phyloP scores from a whole-genome alignment of 2,113 vertebrate genomes.

The Propithecus coquereli region DNA sequence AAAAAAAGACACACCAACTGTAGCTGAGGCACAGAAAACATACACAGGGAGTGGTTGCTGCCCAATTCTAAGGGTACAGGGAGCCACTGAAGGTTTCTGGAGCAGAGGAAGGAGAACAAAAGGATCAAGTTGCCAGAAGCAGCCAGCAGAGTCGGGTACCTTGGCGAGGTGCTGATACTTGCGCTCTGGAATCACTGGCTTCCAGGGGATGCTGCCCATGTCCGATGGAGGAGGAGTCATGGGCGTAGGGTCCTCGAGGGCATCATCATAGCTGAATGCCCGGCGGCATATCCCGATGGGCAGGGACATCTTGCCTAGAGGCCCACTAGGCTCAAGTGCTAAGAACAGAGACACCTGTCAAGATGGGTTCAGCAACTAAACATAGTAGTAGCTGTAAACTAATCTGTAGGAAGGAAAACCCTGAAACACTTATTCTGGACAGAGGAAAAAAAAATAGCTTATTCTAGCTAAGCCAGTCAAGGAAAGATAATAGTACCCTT shows the following conservation, averaged over 20 bases:
- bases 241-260: slow-evolving; percentile 86
- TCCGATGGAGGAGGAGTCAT: slow-evolving; percentile 92
- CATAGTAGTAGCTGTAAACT: neutral
- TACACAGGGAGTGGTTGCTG: neutral
- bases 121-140: neutral
- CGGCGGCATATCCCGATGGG: slow-evolving; percentile 86
- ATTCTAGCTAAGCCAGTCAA: neutral
- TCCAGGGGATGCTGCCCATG: slow-evolving; percentile 87
- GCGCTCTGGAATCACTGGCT: slow-evolving; percentile 91
- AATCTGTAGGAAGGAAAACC: neutral
- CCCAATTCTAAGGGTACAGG: neutral
- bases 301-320: slow-evolving; percentile 85
- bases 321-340: slow-evolving; percentile 84
- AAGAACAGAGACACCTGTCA: slow-evolving; percentile 77
- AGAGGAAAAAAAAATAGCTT: neutral
- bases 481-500: neutral
- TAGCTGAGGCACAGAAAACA: neutral
- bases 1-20: neutral
- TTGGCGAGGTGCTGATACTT: slow-evolving; percentile 89
- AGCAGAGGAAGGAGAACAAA: neutral
- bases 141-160: slow-evolving; percentile 78
- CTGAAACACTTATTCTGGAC: neutral
- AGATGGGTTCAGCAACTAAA: neutral
- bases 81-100: neutral
- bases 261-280: slow-evolving; percentile 92